Conservation (phyloP, 1,140 invertebrate genomes). For the Hormaphis cornu region DNA sequence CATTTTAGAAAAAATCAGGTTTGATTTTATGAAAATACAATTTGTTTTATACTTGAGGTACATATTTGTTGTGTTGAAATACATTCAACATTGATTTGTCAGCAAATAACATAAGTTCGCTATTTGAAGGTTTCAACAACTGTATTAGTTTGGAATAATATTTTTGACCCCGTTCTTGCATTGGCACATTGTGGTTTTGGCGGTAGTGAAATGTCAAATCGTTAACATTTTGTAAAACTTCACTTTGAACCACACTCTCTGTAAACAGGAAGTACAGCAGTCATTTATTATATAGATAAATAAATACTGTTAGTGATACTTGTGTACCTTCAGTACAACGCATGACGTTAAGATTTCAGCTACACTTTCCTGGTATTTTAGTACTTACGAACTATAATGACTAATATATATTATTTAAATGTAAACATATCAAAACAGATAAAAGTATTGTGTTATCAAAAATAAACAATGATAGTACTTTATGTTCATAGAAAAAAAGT, state of each 20-base stretch:
- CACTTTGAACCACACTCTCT: neutral
- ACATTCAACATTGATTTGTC: neutral
- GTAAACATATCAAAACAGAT: neutral
- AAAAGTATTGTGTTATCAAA: neutral
- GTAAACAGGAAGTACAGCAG: constrained; percentile 5
- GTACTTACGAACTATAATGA: no score
- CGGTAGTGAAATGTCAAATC: neutral
- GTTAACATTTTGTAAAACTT: constrained; percentile 5
- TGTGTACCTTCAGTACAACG: no score
- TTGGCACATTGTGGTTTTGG: neutral
- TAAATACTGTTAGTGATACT: no score
- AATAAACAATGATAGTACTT: constrained; percentile 10
- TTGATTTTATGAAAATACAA: neutral
- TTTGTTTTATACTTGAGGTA: neutral
- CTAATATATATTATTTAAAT: no score
- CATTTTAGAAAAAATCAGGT: neutral
- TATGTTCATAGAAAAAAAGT: no score
- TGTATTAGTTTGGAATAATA: constrained; percentile 17
- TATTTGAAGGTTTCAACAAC: neutral
- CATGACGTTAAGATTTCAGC: no score
- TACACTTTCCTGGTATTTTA: no score
- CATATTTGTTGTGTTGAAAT: neutral
- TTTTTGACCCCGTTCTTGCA: neutral
- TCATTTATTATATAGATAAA: neutral
- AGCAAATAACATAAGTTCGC: neutral